Conservation (phyloP, 1,140 invertebrate species). For the Lucilia sericata region DNA sequence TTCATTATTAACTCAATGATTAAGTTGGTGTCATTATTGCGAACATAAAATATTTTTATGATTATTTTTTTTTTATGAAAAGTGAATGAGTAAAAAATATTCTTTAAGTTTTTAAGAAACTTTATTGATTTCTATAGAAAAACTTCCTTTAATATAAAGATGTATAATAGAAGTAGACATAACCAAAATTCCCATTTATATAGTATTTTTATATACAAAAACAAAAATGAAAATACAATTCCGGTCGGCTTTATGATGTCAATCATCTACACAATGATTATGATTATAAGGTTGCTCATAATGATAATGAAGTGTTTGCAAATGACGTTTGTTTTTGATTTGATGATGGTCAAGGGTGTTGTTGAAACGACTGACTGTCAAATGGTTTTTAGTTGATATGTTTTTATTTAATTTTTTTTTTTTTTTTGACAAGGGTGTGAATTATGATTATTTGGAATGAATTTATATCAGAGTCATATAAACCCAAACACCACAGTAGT, state of each 20-base stretch:
- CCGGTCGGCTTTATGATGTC: not conserved
- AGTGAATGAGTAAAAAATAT: not conserved
- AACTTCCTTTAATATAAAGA: not conserved
- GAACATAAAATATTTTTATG: conserved; percentile 17
- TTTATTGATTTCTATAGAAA: not conserved
- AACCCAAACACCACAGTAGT: too few species aligned
- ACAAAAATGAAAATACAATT: not conserved
- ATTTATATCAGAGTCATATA: too few species aligned
- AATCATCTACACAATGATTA: not conserved
- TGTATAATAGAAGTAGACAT: not conserved
- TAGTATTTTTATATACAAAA: not conserved
- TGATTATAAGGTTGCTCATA: not conserved
- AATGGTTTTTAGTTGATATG: not conserved
- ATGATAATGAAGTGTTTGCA: not conserved
- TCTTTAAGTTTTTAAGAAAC: not conserved
- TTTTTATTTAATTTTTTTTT: not conserved
- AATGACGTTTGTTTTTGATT: not conserved
- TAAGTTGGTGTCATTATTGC: conserved; percentile 22
- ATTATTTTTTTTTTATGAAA: not conserved
- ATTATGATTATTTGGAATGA: not conserved
- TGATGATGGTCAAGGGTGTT: not conserved
- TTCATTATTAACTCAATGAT: not conserved
- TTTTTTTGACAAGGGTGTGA: not conserved
- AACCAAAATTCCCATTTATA: not conserved
- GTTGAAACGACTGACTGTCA: not conserved